Percentiles rank a stretch among this genome's conserved stretches.
These are phyloP conservation scores for Hydrocynus forskahlii DNA, from an alignment of 2,797 vertebrate genomes.

Conservation along the genomic window DNA sequence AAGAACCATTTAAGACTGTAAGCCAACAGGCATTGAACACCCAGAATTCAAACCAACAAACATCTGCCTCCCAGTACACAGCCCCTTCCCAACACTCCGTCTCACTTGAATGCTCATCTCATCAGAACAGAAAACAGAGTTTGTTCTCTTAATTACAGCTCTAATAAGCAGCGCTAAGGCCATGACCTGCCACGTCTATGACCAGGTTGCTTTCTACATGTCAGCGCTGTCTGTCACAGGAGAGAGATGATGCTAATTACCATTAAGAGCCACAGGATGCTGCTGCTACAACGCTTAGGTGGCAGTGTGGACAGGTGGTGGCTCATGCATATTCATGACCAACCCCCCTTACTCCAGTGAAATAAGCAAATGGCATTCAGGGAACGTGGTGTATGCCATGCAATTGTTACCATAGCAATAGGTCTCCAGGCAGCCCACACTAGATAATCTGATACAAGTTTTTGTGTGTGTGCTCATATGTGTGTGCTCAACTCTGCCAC, in stretches of 20 bases:
- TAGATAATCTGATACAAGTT: slow-evolving; percentile 67
- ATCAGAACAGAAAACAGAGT: slow-evolving; percentile 2
- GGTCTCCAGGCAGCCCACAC: slow-evolving; percentile 64
- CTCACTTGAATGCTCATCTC: not conserved
- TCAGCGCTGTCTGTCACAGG: slow-evolving; percentile 30
- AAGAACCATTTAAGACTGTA: not conserved
- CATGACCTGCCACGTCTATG: not conserved
- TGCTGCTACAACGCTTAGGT: slow-evolving; percentile 42
- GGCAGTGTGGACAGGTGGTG: slow-evolving; percentile 52
- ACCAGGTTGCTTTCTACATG: slow-evolving; percentile 15
- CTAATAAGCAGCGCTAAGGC: slow-evolving; percentile 1
- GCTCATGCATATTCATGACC: slow-evolving; percentile 59
- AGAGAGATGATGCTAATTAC: slow-evolving; percentile 50
- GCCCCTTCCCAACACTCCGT: not conserved
- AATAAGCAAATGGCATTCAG: slow-evolving; percentile 51
- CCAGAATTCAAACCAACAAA: not conserved
- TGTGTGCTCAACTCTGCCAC: slow-evolving; percentile 48
- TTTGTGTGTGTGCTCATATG: slow-evolving; percentile 46
- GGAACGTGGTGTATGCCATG: slow-evolving; percentile 62
- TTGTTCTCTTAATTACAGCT: slow-evolving; percentile 26
- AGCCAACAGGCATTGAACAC: not conserved
- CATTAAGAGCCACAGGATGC: slow-evolving; percentile 41
- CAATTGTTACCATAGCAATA: slow-evolving; percentile 76
- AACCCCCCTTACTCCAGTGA: slow-evolving; percentile 35
- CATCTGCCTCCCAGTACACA: not conserved